Conservation (phyloP, 2,113 vertebrate genomes). For the Xenopus laevis region DNA sequence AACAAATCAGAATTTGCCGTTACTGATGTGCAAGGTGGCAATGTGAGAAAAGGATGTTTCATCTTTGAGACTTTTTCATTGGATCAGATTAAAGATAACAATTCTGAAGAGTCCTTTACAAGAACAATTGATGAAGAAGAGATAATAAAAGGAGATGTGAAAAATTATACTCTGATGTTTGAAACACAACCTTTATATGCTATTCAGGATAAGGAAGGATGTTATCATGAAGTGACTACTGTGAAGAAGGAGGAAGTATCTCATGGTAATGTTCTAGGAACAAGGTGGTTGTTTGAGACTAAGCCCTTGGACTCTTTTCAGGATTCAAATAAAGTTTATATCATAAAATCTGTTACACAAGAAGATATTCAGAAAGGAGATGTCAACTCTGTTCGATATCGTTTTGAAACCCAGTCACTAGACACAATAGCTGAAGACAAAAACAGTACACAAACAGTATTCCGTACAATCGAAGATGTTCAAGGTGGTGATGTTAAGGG, state of each 20-base stretch:
- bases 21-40: constrained; percentile 77
- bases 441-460: constrained; percentile 48
- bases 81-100: constrained; percentile 77
- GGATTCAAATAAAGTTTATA: constrained; percentile 75
- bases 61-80: constrained; percentile 84
- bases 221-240: constrained; percentile 86
- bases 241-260: constrained; percentile 84
- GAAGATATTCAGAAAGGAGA: constrained; percentile 85
- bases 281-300: constrained; percentile 91
- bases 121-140: constrained; percentile 64
- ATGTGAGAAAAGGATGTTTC: constrained; percentile 80
- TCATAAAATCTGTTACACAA: constrained; percentile 86
- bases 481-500: constrained; percentile 78
- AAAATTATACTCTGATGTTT: constrained; percentile 84
- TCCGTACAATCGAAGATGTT: constrained; percentile 71
- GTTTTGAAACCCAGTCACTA: constrained; percentile 85
- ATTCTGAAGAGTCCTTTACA: constrained; percentile 55
- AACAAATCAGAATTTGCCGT: constrained; percentile 62
- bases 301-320: constrained; percentile 84
- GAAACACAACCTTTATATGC: constrained; percentile 88
- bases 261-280: constrained; percentile 79
- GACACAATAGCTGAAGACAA: constrained; percentile 76
- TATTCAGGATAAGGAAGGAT: constrained; percentile 82
- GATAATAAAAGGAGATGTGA: constrained; percentile 77
- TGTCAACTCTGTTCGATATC: constrained; percentile 79